Evolutionary conservation across 2,797 vertebrate species (phyloP), one percentile per base, ranked within the genome.

Genomic region (Paratrypauchen microcephalus): DNA sequence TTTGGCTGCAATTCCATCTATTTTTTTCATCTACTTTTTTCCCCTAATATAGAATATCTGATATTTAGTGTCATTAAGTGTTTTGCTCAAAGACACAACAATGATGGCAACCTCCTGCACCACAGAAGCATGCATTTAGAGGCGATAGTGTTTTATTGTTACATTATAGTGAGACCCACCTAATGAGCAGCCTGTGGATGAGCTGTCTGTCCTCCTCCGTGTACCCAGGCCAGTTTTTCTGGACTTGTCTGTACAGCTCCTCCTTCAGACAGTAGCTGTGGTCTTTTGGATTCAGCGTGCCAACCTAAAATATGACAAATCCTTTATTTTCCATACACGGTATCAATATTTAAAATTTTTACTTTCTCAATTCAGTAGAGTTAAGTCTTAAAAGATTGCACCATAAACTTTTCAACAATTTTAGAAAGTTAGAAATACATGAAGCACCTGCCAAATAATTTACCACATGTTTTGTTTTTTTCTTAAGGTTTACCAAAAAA

Each of bases 181-280:
- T 94, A 76, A 75, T 80, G 70, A 93, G 80, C 36, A 91, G 89
- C 74, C 91, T 85, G 39, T 92, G 83, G 66, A 94, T 82, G 50
- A 93, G 88, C 69, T 90, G 93, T 79, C 73, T 92, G 83, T 95
- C 93, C 73, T 94, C 93, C 36, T 93, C 91, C 1, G 77, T 26
- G 65, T 93, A 92, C 23, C 91, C 92, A 0, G 92, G 89, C 93
- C 93, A 94, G 81, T 94, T 92, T 75, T 60, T 93, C 66, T 88
- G 92, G 11, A 91, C 76, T 0, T 84, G 88, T 79, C 83, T 85
- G 70, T 86, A 92, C 69, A 91, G 77, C 18, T 93, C 93, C 70
- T 95, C 94, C 79, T 91, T 94, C 69, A 93, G 74, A 63, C 83
- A 85, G 80, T 86, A 94, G 83, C 93, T 94, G 75, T 92, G 87